phyloP scores from a whole-genome alignment of 1,140 invertebrate species.

The Bombyx mandarina region DNA sequence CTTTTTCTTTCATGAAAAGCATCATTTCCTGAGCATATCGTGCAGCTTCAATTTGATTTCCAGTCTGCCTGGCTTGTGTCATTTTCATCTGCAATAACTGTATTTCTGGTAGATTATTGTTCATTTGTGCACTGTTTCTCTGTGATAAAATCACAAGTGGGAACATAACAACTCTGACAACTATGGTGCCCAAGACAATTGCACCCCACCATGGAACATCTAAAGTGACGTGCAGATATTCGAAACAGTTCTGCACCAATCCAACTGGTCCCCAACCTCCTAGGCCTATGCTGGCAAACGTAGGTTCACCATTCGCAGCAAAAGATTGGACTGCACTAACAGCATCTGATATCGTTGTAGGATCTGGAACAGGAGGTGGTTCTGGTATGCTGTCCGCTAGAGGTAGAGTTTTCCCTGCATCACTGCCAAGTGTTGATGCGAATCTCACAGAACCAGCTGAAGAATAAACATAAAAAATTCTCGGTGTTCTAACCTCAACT shows the following conservation, averaged over 20 bases:
- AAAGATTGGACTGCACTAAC: conserved; percentile 57
- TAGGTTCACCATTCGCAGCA: conserved; percentile 78
- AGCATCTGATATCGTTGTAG: conserved; percentile 31
- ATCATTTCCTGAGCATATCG: conserved; percentile 82
- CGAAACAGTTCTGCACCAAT: conserved; percentile 83
- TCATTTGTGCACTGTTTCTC: conserved; percentile 82
- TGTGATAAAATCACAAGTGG: conserved; percentile 87
- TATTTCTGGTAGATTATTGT: conserved; percentile 86
- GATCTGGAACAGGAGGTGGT: conserved; percentile 64
- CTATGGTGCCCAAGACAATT: conserved; percentile 84
- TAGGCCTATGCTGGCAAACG: conserved; percentile 84
- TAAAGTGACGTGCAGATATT: conserved; percentile 82
- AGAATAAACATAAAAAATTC: conserved; percentile 53
- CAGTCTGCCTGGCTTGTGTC: conserved; percentile 83
- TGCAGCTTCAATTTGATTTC: conserved; percentile 85
- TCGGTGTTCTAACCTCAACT: conserved; percentile 59
- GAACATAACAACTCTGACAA: conserved; percentile 82
- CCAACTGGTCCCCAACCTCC: conserved; percentile 85
- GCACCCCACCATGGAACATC: conserved; percentile 92
- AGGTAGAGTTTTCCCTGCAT: conserved; percentile 38
- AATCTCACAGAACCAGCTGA: conserved; percentile 44
- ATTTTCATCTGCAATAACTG: conserved; percentile 85
- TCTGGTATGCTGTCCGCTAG: conserved; percentile 70
- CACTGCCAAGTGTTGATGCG: conserved; percentile 35
- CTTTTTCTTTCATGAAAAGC: conserved; percentile 84